These are phyloP conservation scores for Loxodonta africana DNA, from an alignment of 2,113 vertebrate species.

Conservation along the genomic window DNA sequence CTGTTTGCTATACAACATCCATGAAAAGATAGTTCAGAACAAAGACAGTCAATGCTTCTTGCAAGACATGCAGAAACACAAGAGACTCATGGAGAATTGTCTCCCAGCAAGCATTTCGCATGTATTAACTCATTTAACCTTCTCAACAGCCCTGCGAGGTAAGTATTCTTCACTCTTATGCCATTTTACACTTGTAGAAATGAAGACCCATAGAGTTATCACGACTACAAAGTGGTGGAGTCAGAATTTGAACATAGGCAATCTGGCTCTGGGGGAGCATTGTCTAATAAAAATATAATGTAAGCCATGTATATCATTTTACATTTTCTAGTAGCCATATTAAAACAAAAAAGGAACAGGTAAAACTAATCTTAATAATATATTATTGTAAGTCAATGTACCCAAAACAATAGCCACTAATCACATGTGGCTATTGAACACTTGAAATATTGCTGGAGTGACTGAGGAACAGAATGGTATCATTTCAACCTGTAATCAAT, in stretches of 20 bases:
- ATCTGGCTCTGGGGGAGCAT: no score
- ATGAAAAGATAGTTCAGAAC: not conserved
- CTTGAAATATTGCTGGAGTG: no score
- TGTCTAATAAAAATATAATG: not conserved
- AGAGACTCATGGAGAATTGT: not conserved
- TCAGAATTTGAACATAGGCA: not conserved
- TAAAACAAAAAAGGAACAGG: slow-evolving; percentile 34
- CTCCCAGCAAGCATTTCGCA: not conserved
- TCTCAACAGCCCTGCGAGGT: not conserved
- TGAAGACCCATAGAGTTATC: not conserved
- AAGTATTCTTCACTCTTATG: not conserved
- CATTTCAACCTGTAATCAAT: slow-evolving; percentile 1
- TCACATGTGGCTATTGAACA: no score
- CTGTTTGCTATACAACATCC: no score
- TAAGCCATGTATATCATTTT: not conserved
- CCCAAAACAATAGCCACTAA: not conserved
- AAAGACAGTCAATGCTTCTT: not conserved
- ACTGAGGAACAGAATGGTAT: no score
- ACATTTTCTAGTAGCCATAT: not conserved
- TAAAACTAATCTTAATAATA: not conserved
- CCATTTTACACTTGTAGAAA: not conserved
- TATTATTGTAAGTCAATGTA: not conserved
- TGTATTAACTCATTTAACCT: not conserved
- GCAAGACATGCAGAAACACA: not conserved
- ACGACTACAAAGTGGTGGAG: not conserved